Conservation (phyloP, 2,888 invertebrate species). For the Mystacides longicornis region DNA sequence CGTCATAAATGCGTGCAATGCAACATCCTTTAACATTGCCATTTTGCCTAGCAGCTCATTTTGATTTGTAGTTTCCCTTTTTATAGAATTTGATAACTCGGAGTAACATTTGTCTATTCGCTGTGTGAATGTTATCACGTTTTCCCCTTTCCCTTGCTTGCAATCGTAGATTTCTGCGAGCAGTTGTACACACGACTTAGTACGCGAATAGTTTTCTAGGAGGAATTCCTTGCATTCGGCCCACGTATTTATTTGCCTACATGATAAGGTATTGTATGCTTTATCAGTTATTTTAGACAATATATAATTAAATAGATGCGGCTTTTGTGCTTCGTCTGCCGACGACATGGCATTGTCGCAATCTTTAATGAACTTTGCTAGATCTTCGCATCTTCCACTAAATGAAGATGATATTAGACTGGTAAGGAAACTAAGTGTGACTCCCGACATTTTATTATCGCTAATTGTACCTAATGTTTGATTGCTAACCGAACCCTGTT, state of each 20-base stretch:
- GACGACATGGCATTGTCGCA: neutral
- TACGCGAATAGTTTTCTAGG: neutral
- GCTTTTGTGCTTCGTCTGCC: neutral
- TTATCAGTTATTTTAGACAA: neutral
- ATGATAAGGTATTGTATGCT: constrained; percentile 1
- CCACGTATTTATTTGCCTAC: neutral
- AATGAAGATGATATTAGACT: no score
- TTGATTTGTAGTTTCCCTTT: neutral
- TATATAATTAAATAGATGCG: neutral
- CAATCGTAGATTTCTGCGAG: neutral
- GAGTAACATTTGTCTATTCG: neutral
- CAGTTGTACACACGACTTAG: neutral
- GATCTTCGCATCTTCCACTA: neutral
- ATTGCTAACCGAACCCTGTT: no score
- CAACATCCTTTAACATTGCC: neutral
- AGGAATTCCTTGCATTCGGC: neutral
- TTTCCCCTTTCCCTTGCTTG: neutral
- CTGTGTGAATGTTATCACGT: neutral
- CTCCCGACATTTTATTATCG: no score
- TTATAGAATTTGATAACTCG: neutral
- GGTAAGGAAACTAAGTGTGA: no score
- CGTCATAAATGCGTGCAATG: constrained; percentile 1
- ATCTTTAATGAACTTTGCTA: neutral
- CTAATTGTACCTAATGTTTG: no score
- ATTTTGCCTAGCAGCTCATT: neutral